Evolutionary conservation across 35 echinoderm and acorn worm genomes (phyloP).

Genomic region (Apostichopus parvimensis): DNA sequence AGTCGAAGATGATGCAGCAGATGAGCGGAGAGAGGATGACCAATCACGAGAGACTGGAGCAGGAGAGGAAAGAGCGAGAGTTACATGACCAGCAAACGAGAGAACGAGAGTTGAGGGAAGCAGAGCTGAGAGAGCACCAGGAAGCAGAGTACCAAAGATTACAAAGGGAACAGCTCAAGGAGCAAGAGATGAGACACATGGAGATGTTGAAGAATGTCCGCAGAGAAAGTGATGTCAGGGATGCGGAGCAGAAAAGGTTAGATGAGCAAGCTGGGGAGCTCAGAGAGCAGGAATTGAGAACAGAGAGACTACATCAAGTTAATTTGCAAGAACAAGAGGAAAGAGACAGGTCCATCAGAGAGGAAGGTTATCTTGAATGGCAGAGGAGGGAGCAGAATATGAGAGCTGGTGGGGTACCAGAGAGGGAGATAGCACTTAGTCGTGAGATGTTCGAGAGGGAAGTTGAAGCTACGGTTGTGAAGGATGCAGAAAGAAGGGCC

Average conservation of each 20-base stretch:
- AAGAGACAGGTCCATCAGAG: slow-evolving; percentile 18
- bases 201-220: neutral
- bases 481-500: slow-evolving; percentile 21
- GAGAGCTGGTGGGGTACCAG: slow-evolving; percentile 2
- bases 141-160: slow-evolving; percentile 5
- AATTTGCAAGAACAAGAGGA: slow-evolving; percentile 23
- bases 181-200: slow-evolving; percentile 14
- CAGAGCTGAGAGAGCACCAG: slow-evolving; percentile 1
- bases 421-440: slow-evolving; percentile 2
- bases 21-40: slow-evolving; percentile 10
- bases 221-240: neutral
- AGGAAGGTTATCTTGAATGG: slow-evolving; percentile 13
- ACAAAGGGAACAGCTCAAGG: slow-evolving; percentile 15
- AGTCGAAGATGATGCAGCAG: neutral
- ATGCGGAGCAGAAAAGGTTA: neutral
- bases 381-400: slow-evolving; percentile 22
- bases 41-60: neutral
- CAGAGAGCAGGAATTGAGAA: slow-evolving; percentile 8
- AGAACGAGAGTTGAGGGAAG: slow-evolving; percentile 20
- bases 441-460: slow-evolving; percentile 37
- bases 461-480: slow-evolving; percentile 23
- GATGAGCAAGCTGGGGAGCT: neutral
- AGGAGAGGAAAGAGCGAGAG: neutral
- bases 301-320: slow-evolving; percentile 4
- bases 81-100: slow-evolving; percentile 8